These are phyloP conservation scores for Pelobates fuscus DNA, from an alignment of 2,113 vertebrate species.

Conservation along the genomic window DNA sequence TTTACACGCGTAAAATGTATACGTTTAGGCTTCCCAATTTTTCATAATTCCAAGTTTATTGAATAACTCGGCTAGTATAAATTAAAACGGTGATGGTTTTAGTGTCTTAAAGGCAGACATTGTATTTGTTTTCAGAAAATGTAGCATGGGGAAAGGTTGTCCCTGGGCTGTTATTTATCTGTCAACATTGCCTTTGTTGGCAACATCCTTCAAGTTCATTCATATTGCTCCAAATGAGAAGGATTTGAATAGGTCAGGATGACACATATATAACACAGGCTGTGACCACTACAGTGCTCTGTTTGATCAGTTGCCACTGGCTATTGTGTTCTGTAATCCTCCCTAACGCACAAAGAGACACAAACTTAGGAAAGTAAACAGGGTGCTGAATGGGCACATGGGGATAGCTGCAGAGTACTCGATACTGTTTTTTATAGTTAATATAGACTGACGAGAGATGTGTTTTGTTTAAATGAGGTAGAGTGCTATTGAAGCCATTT, in stretches of 20 bases:
- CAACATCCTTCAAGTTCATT: conserved; percentile 44
- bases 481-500: conserved; percentile 26
- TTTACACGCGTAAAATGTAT: no score
- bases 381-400: conserved; percentile 33
- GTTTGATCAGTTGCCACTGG: conserved; percentile 53
- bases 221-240: conserved; percentile 28
- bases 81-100: no score
- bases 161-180: conserved; percentile 37
- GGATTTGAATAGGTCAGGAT: conserved; percentile 33
- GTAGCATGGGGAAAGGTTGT: conserved; percentile 5
- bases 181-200: conserved; percentile 39
- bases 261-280: conserved; percentile 36
- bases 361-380: conserved; percentile 57
- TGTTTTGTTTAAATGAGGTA: conserved; percentile 22
- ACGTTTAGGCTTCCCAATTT: no score
- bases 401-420: conserved; percentile 58
- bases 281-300: conserved; percentile 24
- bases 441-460: conserved; percentile 62
- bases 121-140: no score
- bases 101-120: no score
- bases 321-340: conserved; percentile 45
- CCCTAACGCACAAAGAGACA: conserved; percentile 48
- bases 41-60: no score
- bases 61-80: no score
- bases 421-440: conserved; percentile 56